Evolutionary conservation across 2,113 vertebrate species (phyloP).

Genomic region (Actenoides hombroni): DNA sequence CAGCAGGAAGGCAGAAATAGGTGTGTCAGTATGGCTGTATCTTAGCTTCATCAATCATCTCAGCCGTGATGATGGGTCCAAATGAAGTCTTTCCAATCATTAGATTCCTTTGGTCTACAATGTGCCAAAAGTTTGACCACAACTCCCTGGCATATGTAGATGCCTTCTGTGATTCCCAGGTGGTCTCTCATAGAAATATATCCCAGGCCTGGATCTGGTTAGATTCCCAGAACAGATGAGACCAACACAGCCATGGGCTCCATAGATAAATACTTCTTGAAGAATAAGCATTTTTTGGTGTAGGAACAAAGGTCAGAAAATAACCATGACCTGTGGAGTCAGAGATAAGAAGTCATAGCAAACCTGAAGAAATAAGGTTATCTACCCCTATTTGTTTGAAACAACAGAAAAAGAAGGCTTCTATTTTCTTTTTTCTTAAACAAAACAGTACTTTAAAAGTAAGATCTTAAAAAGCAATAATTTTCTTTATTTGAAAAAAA

Average conservation of each 20-base stretch:
- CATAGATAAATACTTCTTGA: not conserved
- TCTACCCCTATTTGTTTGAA: not conserved
- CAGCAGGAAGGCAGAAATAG: not conserved
- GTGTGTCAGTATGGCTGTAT: not conserved
- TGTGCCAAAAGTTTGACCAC: not conserved
- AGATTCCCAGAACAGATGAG: not conserved
- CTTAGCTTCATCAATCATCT: not conserved
- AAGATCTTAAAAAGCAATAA: not conserved
- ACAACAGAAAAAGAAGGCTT: not conserved
- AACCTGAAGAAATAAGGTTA: not conserved
- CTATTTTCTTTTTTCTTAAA: not conserved
- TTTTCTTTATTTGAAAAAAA: not conserved
- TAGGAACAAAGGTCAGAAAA: not conserved
- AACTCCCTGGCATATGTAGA: not conserved
- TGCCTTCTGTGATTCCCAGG: slow-evolving; percentile 32
- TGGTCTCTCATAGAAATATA: slow-evolving; percentile 11
- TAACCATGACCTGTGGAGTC: not conserved
- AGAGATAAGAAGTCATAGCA: not conserved
- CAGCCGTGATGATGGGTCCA: not conserved
- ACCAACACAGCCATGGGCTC: not conserved
- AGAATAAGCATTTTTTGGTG: not conserved
- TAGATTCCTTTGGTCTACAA: not conserved
- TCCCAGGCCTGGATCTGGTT: not conserved
- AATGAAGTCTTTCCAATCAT: not conserved
- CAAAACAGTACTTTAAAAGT: not conserved